Base-by-base conservation (phyloP, 2,113 vertebrate genomes). In the Sisor rabdophorus region DNA sequence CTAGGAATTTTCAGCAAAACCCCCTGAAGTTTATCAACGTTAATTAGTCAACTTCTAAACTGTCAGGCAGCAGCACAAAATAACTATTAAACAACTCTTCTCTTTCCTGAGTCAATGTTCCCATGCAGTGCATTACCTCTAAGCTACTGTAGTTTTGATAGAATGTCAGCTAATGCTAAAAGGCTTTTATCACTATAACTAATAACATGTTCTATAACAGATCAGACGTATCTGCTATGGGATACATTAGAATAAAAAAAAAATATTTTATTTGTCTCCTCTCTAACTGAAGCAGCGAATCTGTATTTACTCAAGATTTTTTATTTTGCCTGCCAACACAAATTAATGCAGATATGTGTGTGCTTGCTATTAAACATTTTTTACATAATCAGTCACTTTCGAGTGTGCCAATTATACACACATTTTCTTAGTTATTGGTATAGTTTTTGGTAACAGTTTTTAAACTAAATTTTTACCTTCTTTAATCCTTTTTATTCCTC, bases 41-140 rank as follows among this genome's bases (percentile, higher is more conserved):
- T 88, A 91, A 90, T 90, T 89, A 90, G 84, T 84, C 83, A 81
- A 75, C 77, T 75, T 82, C 80, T 84, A 80, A 82, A 89, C 86
- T 86, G 84, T 84, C 86, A 81, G 82, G 80, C 84, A 84, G 78
- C 69, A 81, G 89, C 89, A 87, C 73, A 81, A 70, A 88, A 88
- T 84, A 83, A 72, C 82, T 81, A 87, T 88, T 88, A 87, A 86
- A 81, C 80, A 77, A 86, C 85, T 82, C 82, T 77, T 80, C 73
- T 78, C 64, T 75, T 82, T 78, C 74, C 78, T 67, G 78, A 65
- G 79, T 75, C 83, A 79, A 67, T 74, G 58, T 79, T 77, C 79
- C 75, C 85, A 87, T 84, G 79, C 85, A 71, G 82, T 83, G 84
- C 47, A 83, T 71, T 77, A 67, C 73, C 81, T 82, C 83, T 81